A percentile compares a stretch with the other conserved stretches of the same genome.
These are phyloP conservation scores for Drymonia ruficornis DNA, from an alignment of 2,888 invertebrate species.

Conservation along the genomic window DNA sequence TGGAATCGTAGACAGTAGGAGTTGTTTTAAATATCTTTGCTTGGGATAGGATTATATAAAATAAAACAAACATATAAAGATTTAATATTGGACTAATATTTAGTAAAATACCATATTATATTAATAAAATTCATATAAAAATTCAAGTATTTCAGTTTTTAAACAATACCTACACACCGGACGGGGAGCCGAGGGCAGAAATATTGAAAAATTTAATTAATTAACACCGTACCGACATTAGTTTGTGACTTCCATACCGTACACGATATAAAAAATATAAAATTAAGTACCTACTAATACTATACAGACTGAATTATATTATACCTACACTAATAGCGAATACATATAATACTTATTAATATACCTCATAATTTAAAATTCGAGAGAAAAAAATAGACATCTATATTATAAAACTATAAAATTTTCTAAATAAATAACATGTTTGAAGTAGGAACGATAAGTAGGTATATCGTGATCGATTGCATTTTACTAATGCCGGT, in stretches of 20 bases:
- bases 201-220: slow-evolving; percentile 22
- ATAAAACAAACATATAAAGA: slow-evolving; percentile 73
- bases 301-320: not conserved
- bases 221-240: slow-evolving; percentile 17
- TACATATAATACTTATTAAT: slow-evolving; percentile 24
- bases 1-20: too few species aligned
- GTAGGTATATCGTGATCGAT: slow-evolving; percentile 15
- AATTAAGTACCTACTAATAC: slow-evolving; percentile 36
- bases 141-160: slow-evolving; percentile 80
- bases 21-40: too few species aligned
- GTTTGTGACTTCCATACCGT: slow-evolving; percentile 19
- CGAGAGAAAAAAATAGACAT: slow-evolving; percentile 14
- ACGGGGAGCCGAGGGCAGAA: slow-evolving; percentile 24
- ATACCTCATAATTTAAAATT: slow-evolving; percentile 5
- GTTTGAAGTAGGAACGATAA: slow-evolving; percentile 30
- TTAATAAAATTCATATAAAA: slow-evolving; percentile 84
- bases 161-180: slow-evolving; percentile 70
- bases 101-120: slow-evolving; percentile 83
- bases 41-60: slow-evolving; percentile 34
- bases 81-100: slow-evolving; percentile 84
- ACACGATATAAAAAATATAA: slow-evolving; percentile 25
- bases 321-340: slow-evolving; percentile 2
- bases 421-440: slow-evolving; percentile 5
- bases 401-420: slow-evolving; percentile 15
- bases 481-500: slow-evolving; percentile 18